These are phyloP conservation scores for Noctua pronuba DNA, from an alignment of 2,888 invertebrate species.

Conservation along the genomic window DNA sequence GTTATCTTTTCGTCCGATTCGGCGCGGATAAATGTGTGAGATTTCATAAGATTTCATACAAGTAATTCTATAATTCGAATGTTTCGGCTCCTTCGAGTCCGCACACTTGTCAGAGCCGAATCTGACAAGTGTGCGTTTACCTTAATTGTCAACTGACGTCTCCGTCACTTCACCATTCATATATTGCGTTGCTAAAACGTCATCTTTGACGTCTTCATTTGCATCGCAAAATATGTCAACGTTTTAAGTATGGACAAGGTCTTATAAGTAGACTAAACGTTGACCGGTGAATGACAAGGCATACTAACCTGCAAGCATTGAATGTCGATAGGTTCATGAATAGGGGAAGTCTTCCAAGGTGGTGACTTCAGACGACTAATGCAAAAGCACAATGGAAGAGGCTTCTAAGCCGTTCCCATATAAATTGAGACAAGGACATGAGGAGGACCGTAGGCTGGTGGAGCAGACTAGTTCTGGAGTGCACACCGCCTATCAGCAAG, in stretches of 20 bases:
- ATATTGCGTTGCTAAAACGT: not conserved
- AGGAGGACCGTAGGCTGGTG: not conserved
- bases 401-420: too few relatives aligned
- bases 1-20: too few relatives aligned
- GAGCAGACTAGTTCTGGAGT: not conserved
- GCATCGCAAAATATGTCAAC: not conserved
- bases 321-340: not conserved
- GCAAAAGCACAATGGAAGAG: not conserved
- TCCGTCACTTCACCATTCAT: not conserved
- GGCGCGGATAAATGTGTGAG: too few relatives aligned
- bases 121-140: not conserved
- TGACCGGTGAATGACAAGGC: not conserved
- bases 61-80: too few relatives aligned
- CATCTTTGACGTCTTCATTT: constrained; percentile 8
- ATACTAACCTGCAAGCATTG: constrained; percentile 91
- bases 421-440: not conserved
- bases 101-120: too few relatives aligned
- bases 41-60: too few relatives aligned
- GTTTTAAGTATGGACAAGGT: not conserved
- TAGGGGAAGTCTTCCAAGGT: not conserved
- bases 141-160: not conserved
- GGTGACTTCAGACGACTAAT: not conserved
- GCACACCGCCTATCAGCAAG: not conserved
- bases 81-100: not conserved
- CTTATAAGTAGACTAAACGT: constrained; percentile 1